phyloP scores from a whole-genome alignment of 2,888 invertebrate genomes.

The Torymus texanus region DNA sequence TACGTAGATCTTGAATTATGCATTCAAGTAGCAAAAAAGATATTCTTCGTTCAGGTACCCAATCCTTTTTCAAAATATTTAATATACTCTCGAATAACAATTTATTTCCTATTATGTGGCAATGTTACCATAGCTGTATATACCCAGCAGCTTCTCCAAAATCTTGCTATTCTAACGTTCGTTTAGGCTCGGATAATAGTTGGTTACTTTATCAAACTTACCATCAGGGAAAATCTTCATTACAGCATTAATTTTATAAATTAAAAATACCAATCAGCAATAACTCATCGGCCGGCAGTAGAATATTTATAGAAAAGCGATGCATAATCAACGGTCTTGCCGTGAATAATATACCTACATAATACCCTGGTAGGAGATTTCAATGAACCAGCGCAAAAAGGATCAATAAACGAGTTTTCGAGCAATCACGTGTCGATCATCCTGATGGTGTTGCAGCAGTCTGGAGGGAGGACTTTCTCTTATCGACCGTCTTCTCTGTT shows the following conservation, averaged over 20 bases:
- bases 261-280: neutral
- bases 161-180: conserved; percentile 36
- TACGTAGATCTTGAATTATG: no score
- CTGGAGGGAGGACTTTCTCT: conserved; percentile 43
- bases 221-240: neutral
- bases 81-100: no score
- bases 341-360: no score
- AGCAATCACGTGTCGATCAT: conserved; percentile 31
- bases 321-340: conserved; percentile 27
- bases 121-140: no score
- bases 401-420: neutral
- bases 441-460: conserved; percentile 1
- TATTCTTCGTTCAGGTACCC: no score
- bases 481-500: conserved; percentile 31
- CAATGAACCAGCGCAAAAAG: no score
- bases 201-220: neutral
- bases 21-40: no score
- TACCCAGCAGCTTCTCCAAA: conserved; percentile 20
- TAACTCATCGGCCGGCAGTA: no score
- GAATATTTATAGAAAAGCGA: no score
- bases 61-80: no score
- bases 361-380: no score
- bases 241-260: conserved; percentile 13
- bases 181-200: conserved; percentile 13
- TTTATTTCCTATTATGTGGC: no score